A percentile compares a stretch with the other conserved stretches of the same genome.
phyloP scores from a whole-genome alignment of 2,888 invertebrate genomes.

The Aspidapion aeneum region DNA sequence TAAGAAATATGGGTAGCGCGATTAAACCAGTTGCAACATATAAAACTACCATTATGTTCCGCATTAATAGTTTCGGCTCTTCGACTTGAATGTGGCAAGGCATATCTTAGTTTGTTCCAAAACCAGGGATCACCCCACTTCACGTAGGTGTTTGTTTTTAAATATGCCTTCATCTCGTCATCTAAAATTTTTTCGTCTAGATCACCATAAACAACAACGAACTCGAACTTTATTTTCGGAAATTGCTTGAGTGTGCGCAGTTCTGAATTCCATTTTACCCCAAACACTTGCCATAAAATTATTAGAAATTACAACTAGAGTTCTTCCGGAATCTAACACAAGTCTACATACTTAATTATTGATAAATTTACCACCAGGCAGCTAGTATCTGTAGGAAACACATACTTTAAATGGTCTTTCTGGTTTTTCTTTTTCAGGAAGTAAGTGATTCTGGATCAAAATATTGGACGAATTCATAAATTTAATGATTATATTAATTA shows the following conservation, averaged over 20 bases:
- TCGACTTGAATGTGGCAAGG: conserved; percentile 59
- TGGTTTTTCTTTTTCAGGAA: conserved; percentile 60
- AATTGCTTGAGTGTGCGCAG: conserved; percentile 68
- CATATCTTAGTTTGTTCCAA: conserved; percentile 74
- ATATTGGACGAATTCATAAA: too few species aligned
- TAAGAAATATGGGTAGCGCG: not conserved
- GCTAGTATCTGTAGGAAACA: conserved; percentile 71
- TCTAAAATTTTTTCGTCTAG: conserved; percentile 59
- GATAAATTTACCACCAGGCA: conserved; percentile 70
- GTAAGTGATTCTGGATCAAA: conserved; percentile 63
- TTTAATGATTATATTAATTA: too few species aligned
- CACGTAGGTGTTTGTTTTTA: conserved; percentile 74
- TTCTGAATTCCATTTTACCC: conserved; percentile 71
- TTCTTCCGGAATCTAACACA: conserved; percentile 65
- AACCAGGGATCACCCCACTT: conserved; percentile 82
- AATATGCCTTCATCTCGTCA: conserved; percentile 65
- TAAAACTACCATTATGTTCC: not conserved
- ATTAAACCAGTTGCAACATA: not conserved
- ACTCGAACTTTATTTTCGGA: conserved; percentile 64
- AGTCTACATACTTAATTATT: conserved; percentile 67
- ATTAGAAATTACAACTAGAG: conserved; percentile 67
- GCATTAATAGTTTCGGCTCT: not conserved
- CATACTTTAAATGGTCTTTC: conserved; percentile 64
- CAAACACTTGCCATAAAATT: conserved; percentile 75
- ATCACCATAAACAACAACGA: conserved; percentile 70